Conservation (phyloP, 37 sponge, comb jelly and placozoan genomes). For the Diacarnus erythraeanus region DNA sequence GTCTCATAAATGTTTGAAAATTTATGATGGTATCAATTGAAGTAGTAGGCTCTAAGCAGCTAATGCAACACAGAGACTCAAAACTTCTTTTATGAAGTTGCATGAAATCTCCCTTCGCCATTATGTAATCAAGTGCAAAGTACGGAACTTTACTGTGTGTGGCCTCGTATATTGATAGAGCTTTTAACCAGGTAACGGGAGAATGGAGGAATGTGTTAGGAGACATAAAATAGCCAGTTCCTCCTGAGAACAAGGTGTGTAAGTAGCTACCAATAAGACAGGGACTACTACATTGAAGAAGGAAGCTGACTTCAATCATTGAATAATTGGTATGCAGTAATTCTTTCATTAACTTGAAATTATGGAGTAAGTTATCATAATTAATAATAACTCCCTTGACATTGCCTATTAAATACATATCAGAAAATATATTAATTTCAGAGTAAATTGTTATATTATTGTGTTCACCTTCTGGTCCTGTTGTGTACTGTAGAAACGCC, state of each 20-base stretch:
- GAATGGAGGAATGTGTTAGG: slow-evolving; percentile 25
- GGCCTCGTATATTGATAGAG: slow-evolving; percentile 28
- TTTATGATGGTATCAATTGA: slow-evolving; percentile 19
- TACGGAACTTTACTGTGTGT: slow-evolving; percentile 33
- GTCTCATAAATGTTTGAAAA: slow-evolving; percentile 10
- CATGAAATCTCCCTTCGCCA: neutral
- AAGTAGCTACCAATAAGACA: slow-evolving; percentile 39
- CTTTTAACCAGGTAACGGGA: slow-evolving; percentile 35
- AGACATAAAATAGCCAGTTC: slow-evolving; percentile 45
- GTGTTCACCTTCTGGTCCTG: slow-evolving; percentile 40
- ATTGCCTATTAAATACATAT: neutral
- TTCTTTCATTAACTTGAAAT: slow-evolving; percentile 9
- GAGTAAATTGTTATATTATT: too few relatives aligned
- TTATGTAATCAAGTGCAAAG: slow-evolving; percentile 34
- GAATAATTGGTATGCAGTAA: neutral
- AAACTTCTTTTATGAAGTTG: too few relatives aligned
- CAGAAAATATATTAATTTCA: too few relatives aligned
- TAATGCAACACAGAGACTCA: neutral
- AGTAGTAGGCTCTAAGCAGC: slow-evolving; percentile 29
- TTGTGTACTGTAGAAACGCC: slow-evolving; percentile 52
- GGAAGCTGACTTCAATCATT: slow-evolving; percentile 31
- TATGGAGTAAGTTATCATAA: slow-evolving; percentile 35
- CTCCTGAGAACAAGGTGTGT: slow-evolving; percentile 14
- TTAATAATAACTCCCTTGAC: slow-evolving; percentile 45
- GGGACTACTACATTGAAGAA: slow-evolving; percentile 45